Evolutionary conservation across 2,888 invertebrate species (phyloP).

Genomic region (Capitulum mitella): DNA sequence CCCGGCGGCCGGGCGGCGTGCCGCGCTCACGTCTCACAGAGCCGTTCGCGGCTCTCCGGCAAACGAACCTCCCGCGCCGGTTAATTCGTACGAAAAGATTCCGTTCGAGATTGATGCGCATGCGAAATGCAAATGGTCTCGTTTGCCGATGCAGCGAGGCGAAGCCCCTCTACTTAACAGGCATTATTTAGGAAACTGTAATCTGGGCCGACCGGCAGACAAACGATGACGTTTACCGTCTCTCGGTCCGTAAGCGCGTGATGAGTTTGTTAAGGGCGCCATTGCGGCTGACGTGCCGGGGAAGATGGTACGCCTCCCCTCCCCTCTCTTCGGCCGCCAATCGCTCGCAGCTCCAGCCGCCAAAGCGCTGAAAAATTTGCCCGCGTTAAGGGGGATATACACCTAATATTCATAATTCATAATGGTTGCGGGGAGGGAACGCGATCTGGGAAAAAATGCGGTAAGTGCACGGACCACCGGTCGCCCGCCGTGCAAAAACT

Average conservation of each 20-base stretch:
- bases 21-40: too few species aligned
- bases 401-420: neutral
- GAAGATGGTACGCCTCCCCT: too few species aligned
- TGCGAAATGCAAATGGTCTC: conserved; percentile 12
- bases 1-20: too few species aligned
- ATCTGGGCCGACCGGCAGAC: neutral
- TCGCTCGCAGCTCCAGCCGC: neutral
- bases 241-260: neutral
- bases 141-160: neutral
- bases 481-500: neutral
- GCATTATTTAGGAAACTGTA: neutral
- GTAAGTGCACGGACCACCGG: neutral
- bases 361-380: neutral
- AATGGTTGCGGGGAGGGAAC: neutral
- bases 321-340: too few species aligned
- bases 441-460: neutral
- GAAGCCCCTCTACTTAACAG: neutral
- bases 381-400: neutral
- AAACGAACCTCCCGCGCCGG: too few species aligned
- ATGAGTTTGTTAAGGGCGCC: neutral
- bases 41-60: too few species aligned
- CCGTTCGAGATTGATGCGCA: neutral
- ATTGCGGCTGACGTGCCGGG: neutral
- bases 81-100: neutral
- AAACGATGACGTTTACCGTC: neutral